These are phyloP conservation scores for Actenoides lindsayi DNA, from an alignment of 2,113 vertebrate species.

Conservation along the genomic window DNA sequence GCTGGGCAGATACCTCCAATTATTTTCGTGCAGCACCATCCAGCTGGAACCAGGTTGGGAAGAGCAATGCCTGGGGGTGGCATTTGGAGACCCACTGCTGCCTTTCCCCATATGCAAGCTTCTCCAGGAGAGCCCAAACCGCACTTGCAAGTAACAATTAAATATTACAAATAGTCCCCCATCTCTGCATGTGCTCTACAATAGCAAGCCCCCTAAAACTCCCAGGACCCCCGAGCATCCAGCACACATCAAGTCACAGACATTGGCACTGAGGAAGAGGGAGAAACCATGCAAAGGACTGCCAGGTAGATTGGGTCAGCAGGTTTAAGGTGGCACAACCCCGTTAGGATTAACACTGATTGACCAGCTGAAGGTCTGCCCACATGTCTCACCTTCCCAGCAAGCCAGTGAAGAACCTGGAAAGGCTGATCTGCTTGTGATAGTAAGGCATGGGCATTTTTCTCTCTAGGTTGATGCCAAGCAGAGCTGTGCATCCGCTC, in stretches of 20 bases:
- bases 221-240: rapidly evolving
- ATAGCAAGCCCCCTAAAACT: neutral
- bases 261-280: too few species aligned
- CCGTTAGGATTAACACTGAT: neutral
- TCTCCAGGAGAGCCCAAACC: neutral
- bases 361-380: neutral
- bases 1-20: neutral
- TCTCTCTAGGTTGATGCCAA: neutral
- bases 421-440: neutral
- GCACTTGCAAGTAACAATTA: too few species aligned
- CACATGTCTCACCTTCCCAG: rapidly evolving
- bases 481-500: neutral
- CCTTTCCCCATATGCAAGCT: rapidly evolving
- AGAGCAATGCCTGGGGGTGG: neutral
- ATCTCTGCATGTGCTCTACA: rapidly evolving
- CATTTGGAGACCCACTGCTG: neutral
- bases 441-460: neutral
- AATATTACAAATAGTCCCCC: too few species aligned
- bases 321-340: neutral
- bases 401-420: neutral
- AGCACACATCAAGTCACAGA: neutral
- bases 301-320: rapidly evolving
- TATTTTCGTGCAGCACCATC: neutral
- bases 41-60: neutral
- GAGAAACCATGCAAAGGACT: neutral